Percentiles rank a stretch among this genome's conserved stretches.
These are phyloP conservation scores for Microctonus brassicae DNA, from an alignment of 2,888 invertebrate genomes.

Conservation along the genomic window DNA sequence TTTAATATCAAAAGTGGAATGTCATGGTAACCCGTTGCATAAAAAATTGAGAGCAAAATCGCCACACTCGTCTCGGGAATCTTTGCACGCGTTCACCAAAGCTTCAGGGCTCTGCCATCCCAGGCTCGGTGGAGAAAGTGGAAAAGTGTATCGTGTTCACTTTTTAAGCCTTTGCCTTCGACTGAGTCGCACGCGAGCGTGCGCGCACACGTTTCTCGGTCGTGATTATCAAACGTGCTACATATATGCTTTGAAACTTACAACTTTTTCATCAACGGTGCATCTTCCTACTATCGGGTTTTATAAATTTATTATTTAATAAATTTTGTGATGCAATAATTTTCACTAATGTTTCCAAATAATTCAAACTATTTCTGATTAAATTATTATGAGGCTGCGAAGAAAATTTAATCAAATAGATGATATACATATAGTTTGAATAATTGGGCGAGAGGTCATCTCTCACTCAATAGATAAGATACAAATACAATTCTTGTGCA, in stretches of 20 bases:
- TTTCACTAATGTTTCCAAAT: no score
- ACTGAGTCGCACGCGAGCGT: constrained; percentile 35
- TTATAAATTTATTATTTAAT: not conserved
- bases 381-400: not conserved
- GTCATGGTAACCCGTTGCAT: constrained; percentile 42
- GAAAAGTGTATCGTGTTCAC: constrained; percentile 60
- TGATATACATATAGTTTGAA: not conserved
- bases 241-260: constrained; percentile 34
- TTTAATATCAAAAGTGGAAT: constrained; percentile 17
- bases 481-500: not conserved
- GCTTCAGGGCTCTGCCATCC: constrained; percentile 52
- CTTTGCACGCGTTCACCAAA: constrained; percentile 48
- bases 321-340: not conserved
- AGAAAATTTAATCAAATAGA: not conserved
- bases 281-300: constrained; percentile 3
- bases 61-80: constrained; percentile 25
- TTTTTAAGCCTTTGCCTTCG: constrained; percentile 40
- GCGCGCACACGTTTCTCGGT: constrained; percentile 39
- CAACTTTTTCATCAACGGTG: constrained; percentile 4
- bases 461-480: constrained; percentile 8
- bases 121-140: constrained; percentile 61
- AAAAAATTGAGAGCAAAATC: constrained; percentile 48
- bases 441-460: constrained; percentile 17
- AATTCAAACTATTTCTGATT: not conserved
- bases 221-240: constrained; percentile 39